Base-by-base conservation (phyloP, 64 coral and sea anemone species). In the Trachythela sp. region DNA sequence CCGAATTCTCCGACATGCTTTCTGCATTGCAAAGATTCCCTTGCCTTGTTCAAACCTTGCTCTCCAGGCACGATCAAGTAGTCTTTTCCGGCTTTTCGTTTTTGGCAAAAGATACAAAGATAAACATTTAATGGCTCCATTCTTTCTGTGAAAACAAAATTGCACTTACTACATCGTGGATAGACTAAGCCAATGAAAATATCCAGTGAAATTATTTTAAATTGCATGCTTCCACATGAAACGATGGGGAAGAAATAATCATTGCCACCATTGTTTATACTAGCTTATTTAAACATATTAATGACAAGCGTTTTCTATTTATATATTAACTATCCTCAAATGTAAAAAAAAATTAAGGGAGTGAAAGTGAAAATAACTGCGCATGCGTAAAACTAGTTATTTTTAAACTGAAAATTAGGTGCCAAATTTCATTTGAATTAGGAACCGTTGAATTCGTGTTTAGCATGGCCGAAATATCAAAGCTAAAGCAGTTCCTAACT, bases 31-130 rank as follows among this genome's bases (percentile, higher is more conserved):
- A 35, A 27, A 27, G 68, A 72, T 72, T 72, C 68, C 13, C n/a
- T 72, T 72, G 33, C 33, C 33, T 72, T 72, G 10, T 35, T 72
- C 68, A 72, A 72, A 72, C 68, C 68, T 52, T 52, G 49, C 13
- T 52, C 49, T 11, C 68, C 33, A 2, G 68, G 68, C 68, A 27
- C 33, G 68, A 72, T 35, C 68, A 31, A 31, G 68, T 31, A 26
- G n/a, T 31, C 68, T 31, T 31, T 72, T 35, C 68, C 49, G 1
- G 1, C 49, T 52, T 72, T 72, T 72, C 24, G n/a, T 72, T 72
- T 72, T 72, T 72, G 68, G 24, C 33, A 72, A 72, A 27, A 72
- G 68, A 72, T 72, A 72, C 49, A 52, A 52, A 52, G 49, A 11
- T 11, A 15, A 52, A 52, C 49, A 52, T 52, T 52, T 52, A 52